Evolutionary conservation across 2,797 vertebrate species (phyloP).

Genomic region (Acanthornis magna): DNA sequence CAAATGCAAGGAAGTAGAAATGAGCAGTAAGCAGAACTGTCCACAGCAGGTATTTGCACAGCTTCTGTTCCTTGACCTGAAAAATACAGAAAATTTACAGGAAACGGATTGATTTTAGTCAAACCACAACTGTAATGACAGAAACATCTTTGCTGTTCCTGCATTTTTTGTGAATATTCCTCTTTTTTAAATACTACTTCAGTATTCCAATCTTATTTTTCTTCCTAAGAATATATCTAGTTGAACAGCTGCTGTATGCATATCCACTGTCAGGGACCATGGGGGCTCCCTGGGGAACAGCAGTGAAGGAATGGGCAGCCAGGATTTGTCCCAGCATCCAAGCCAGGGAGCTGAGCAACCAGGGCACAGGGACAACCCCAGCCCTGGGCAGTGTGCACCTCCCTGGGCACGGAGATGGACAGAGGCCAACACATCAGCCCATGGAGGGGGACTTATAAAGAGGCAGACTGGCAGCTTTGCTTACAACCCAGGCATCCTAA

Average conservation of each 20-base stretch:
- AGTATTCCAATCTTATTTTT: not conserved
- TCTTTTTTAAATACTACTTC: not conserved
- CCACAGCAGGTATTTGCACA: not conserved
- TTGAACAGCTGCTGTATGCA: not conserved
- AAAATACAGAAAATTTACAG: not conserved
- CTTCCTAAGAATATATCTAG: not conserved
- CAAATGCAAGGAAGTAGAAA: not conserved
- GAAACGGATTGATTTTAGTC: constrained; percentile 3
- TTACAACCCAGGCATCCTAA: not conserved
- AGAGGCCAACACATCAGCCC: not conserved
- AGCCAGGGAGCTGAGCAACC: not conserved
- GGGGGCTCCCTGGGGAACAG: not conserved
- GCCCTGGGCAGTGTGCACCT: not conserved
- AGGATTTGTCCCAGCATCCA: not conserved
- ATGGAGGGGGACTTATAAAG: accelerated
- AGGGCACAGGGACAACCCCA: not conserved
- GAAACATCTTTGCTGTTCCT: not conserved
- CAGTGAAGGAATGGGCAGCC: not conserved
- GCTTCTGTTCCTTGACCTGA: not conserved
- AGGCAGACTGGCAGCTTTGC: not conserved
- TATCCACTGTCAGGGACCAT: accelerated
- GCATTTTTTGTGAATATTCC: not conserved
- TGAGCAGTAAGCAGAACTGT: not conserved
- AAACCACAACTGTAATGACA: not conserved
- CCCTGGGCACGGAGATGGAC: not conserved